phyloP scores from a whole-genome alignment of 2,113 vertebrate genomes.

The Tetrax tetrax region DNA sequence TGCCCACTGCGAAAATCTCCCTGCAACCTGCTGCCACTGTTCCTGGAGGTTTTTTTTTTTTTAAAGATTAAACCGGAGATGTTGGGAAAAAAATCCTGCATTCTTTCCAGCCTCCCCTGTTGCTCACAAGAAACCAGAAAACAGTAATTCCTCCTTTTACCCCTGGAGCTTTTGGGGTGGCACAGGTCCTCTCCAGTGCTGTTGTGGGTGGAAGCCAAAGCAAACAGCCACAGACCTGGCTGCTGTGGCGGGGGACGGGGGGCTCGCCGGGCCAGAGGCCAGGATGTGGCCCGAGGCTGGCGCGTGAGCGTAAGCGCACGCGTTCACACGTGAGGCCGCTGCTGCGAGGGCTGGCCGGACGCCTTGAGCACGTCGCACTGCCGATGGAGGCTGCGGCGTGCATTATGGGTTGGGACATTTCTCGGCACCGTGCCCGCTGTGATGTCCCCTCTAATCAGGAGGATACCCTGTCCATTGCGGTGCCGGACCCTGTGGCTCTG shows the following conservation, averaged over 20 bases:
- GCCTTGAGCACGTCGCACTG: rapidly evolving
- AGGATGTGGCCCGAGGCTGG: not conserved
- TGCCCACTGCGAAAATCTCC: not conserved
- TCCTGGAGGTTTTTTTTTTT: not conserved
- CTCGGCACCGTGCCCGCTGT: rapidly evolving
- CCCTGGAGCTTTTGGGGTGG: not conserved
- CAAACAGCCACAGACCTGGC: rapidly evolving
- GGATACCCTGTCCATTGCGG: rapidly evolving
- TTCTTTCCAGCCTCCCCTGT: not conserved
- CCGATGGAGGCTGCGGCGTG: not conserved
- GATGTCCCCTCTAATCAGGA: rapidly evolving
- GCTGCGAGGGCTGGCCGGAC: not conserved
- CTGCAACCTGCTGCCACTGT: not conserved
- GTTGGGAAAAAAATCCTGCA: not conserved
- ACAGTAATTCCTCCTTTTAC: not conserved
- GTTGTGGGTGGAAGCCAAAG: not conserved
- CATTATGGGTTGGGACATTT: rapidly evolving
- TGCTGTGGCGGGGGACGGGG: not conserved
- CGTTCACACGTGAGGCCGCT: not conserved
- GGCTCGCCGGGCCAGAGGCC: rapidly evolving
- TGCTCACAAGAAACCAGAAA: not conserved
- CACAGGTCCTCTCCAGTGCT: not conserved
- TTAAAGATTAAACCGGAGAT: not conserved
- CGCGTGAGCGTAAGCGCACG: not conserved
- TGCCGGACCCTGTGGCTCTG: not conserved